Evolutionary conservation across 2,797 vertebrate genomes (phyloP), one percentile per base, ranked within the genome.

Genomic region (Acanthornis magna): DNA sequence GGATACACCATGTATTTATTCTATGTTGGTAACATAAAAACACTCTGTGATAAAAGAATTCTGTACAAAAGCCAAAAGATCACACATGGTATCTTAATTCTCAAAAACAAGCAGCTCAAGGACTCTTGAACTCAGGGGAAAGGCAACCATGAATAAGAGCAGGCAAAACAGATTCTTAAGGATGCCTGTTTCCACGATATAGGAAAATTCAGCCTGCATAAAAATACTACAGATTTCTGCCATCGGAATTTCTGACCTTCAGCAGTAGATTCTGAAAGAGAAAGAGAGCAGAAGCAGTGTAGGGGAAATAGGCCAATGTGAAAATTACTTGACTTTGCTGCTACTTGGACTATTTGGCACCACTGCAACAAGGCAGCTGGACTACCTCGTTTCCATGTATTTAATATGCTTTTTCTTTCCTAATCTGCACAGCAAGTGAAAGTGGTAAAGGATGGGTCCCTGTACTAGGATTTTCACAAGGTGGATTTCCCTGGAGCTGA

Each of bases 391-490:
- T 77, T 54, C 38, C 30, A 13, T 3, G n/a, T 40, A 30, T 71
- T 73, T 26, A 47, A 67, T 23, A 51, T 2, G 0, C 1, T 26
- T 67, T 70, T 53, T 22, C n/a, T n/a, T 60, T 65, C 30, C 27
- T 20, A 67, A 13, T 14, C 22, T 62, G 23, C 13, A 48, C 1
- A 3, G 34, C 43, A 42, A 34, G 14, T 32, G 2, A 13, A 58
- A 48, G 10, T 16, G 18, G 13, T 21, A 40, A 70, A 81, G 45
- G 25, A 53, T 0, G 0, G 1, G 4, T 58, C 15, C 18, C 13
- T 15, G 19, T 26, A 10, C 15, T 10, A n/a, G 7, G n/a, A 3
- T 30, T 86, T 71, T 74, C 55, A 27, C n/a, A 70, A 19, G 16
- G 4, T 25, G 25, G 23, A 42, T 14, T 75, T 65, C 26, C 11